Evolutionary conservation across 2,797 vertebrate genomes (phyloP), one percentile per base, ranked within the genome.

Genomic region (Myotis pilosus): DNA sequence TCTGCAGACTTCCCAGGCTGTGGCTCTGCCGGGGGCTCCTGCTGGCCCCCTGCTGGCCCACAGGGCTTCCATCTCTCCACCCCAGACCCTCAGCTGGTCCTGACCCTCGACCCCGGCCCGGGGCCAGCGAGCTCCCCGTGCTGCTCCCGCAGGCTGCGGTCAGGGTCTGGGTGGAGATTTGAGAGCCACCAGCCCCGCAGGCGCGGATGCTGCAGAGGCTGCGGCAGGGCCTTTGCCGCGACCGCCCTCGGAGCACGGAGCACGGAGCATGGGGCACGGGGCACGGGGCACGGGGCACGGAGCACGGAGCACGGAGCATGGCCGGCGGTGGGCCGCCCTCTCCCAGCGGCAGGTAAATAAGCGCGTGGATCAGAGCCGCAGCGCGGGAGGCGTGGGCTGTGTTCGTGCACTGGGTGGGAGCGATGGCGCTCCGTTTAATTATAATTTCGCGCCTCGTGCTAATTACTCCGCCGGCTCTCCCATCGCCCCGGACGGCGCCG

Each of bases 351-450:
- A 44, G 82, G 28, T 62, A 64, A 13, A 16, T 22, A 19, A 30
- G 17, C 53, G 53, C 3, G 53, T 1, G 1, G 64, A 49, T 76
- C 2, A 20, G 78, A 36, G 57, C 3, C 2, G 12, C 96, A 44
- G 87, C 84, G 78, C 22, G 4, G 80, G 95, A 38, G 25, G 78
- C 10, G 44, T 86, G 68, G 81, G 69, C 80, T 69, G 15, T 81
- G n/a, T 86, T 68, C 95, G 96, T 93, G 95, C 95, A 22, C 74
- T 0, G 28, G 95, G 87, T 75, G 94, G 94, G 94, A 95, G 96
- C 94, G 97, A 85, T 16, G 33, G 83, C 97, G 95, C 92, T 17
- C 72, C 95, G 97, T 96, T 97, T 96, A 96, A 97, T 98, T 97
- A 96, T 95, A 96, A 97, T 97, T 96, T 96, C 69, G 89, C 62